phyloP scores from a whole-genome alignment of 2,888 invertebrate genomes.

The Achlya flavicornis region DNA sequence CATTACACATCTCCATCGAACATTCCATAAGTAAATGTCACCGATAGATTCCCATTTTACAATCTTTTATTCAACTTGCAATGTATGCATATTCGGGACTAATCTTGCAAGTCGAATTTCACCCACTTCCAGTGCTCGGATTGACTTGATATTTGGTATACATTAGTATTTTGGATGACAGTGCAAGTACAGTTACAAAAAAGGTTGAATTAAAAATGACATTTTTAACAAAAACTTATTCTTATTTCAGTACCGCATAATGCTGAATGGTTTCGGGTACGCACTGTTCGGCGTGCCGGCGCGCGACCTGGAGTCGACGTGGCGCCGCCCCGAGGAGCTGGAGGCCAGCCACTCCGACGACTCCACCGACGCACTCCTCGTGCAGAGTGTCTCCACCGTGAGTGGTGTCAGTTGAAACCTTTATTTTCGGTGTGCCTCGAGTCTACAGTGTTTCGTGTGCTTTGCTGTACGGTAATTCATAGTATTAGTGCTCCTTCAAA shows the following conservation, averaged over 20 bases:
- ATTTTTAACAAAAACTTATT: background rate
- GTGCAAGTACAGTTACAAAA: too few relatives aligned
- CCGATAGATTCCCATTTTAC: too few relatives aligned
- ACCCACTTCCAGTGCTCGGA: too few relatives aligned
- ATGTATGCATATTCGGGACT: too few relatives aligned
- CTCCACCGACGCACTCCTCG: slow-evolving; percentile 81
- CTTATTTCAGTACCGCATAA: slow-evolving; percentile 89
- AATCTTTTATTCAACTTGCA: too few relatives aligned
- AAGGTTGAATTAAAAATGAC: too few relatives aligned
- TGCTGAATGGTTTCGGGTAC: slow-evolving; percentile 92
- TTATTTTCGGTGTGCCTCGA: slow-evolving; percentile 37
- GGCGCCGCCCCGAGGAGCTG: slow-evolving; percentile 85
- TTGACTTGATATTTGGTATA: too few relatives aligned
- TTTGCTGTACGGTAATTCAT: slow-evolving; percentile 13
- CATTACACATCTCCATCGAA: too few relatives aligned
- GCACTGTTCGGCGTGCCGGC: slow-evolving; percentile 90
- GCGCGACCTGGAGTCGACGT: slow-evolving; percentile 88
- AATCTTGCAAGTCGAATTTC: too few relatives aligned
- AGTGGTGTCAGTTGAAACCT: slow-evolving; percentile 79
- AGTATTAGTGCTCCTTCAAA: background rate
- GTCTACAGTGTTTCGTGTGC: slow-evolving; percentile 27
- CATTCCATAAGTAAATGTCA: too few relatives aligned
- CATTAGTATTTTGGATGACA: too few relatives aligned
- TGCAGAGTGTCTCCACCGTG: slow-evolving; percentile 85
- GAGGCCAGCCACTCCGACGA: slow-evolving; percentile 76